Percentiles rank a stretch among this genome's conserved stretches.
phyloP scores from a whole-genome alignment of 1,140 invertebrate genomes.

The Chironomus tepperi region DNA sequence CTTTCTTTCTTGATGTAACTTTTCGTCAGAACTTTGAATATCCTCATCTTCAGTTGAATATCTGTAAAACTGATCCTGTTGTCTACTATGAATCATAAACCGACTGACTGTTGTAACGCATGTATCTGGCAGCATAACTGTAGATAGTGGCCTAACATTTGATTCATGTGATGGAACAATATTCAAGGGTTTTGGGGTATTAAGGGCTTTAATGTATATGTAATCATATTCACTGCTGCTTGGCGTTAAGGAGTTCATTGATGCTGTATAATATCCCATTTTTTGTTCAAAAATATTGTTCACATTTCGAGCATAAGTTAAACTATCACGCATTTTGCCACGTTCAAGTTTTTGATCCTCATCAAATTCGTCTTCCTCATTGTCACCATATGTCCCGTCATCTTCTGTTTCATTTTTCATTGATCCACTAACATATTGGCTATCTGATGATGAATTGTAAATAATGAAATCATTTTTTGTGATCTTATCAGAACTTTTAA shows the following conservation, averaged over 20 bases:
- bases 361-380: slow-evolving; percentile 25
- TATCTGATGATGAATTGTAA: slow-evolving; percentile 27
- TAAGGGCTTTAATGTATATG: slow-evolving; percentile 33
- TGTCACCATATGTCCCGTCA: slow-evolving; percentile 24
- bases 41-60: slow-evolving; percentile 27
- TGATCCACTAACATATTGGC: slow-evolving; percentile 33
- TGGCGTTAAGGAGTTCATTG: slow-evolving; percentile 16
- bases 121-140: slow-evolving; percentile 32
- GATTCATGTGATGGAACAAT: slow-evolving; percentile 18
- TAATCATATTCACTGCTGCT: slow-evolving; percentile 33
- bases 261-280: background rate
- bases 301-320: background rate
- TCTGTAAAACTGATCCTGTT: slow-evolving; percentile 28
- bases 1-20: slow-evolving; percentile 30
- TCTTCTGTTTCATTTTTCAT: slow-evolving; percentile 26
- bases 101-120: slow-evolving; percentile 29
- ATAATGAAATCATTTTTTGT: slow-evolving; percentile 27
- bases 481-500: slow-evolving; percentile 33
- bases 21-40: slow-evolving; percentile 31
- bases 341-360: background rate
- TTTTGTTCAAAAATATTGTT: background rate
- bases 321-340: background rate
- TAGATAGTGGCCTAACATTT: slow-evolving; percentile 17
- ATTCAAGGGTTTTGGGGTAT: slow-evolving; percentile 32
- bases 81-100: background rate